A percentile compares a stretch with the other conserved stretches of the same genome.
Conservation (phyloP, 2,113 vertebrate genomes). For the Lampris megalopsis region DNA sequence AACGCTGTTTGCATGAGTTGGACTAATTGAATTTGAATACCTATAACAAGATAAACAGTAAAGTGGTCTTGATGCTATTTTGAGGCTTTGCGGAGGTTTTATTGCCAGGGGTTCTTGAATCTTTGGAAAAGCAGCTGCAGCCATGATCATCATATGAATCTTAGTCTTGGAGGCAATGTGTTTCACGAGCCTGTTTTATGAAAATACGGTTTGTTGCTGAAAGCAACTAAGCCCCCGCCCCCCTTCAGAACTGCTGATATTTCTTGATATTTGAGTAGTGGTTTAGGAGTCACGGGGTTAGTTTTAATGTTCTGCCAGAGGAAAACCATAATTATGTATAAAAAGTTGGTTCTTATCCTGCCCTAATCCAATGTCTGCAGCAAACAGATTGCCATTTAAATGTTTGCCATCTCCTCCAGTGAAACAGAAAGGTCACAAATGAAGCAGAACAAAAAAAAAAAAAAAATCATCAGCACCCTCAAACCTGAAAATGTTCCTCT, state of each 20-base stretch:
- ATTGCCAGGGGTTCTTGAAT: neutral
- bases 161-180: conserved; percentile 1
- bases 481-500: neutral
- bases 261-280: conserved; percentile 17
- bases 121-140: too few relatives aligned
- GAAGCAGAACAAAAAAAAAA: conserved; percentile 20
- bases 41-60: too few relatives aligned
- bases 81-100: neutral
- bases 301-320: conserved; percentile 23
- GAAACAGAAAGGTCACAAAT: conserved; percentile 41
- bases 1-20: too few relatives aligned
- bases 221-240: conserved; percentile 2
- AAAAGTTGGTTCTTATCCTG: conserved; percentile 4
- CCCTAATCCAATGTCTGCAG: conserved; percentile 1
- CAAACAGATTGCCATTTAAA: conserved; percentile 52
- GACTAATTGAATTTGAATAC: too few relatives aligned
- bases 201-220: conserved; percentile 4
- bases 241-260: conserved; percentile 2
- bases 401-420: conserved; percentile 49
- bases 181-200: conserved; percentile 1
- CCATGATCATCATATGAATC: neutral
- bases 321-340: conserved; percentile 26
- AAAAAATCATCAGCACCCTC: neutral
- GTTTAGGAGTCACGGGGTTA: neutral
- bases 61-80: neutral